Conservation (phyloP, 2,113 vertebrate species). For the Mus spicilegus region DNA sequence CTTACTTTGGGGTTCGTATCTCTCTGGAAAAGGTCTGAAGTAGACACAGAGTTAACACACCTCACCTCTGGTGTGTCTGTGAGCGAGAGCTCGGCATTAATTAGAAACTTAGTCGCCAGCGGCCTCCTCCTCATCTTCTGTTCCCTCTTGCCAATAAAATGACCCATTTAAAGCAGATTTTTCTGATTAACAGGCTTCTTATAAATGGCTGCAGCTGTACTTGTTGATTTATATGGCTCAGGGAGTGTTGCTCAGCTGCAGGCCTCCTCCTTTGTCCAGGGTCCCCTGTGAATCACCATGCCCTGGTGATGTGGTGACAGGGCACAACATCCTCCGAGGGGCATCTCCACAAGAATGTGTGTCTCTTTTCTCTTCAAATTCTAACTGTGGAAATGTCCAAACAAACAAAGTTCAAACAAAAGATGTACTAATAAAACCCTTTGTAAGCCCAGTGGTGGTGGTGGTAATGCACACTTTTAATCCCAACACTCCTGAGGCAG, state of each 20-base stretch:
- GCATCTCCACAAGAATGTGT: not conserved
- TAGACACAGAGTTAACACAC: not conserved
- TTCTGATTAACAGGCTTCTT: constrained; percentile 78
- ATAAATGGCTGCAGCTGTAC: constrained; percentile 80
- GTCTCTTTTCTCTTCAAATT: constrained; percentile 12
- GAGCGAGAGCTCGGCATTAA: constrained; percentile 65
- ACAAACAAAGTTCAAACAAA: constrained; percentile 42
- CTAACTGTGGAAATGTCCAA: constrained; percentile 7
- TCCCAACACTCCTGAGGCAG: not conserved
- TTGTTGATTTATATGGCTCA: constrained; percentile 70
- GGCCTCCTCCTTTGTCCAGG: not conserved
- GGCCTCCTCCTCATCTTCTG: constrained; percentile 73
- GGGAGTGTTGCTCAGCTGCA: not conserved
- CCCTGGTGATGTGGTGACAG: not conserved
- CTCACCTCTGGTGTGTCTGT: constrained; percentile 52
- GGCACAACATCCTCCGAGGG: not conserved
- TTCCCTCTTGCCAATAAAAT: constrained; percentile 77
- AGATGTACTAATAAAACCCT: not conserved
- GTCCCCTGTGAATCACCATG: not conserved
- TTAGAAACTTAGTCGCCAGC: constrained; percentile 66
- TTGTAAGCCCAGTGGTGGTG: not conserved
- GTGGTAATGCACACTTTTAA: not conserved
- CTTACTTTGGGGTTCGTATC: not conserved
- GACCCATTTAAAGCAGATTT: constrained; percentile 80
- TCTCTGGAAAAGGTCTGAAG: not conserved